Conservation (phyloP, 1,140 invertebrate species). For the Drosophila malerkotliana region DNA sequence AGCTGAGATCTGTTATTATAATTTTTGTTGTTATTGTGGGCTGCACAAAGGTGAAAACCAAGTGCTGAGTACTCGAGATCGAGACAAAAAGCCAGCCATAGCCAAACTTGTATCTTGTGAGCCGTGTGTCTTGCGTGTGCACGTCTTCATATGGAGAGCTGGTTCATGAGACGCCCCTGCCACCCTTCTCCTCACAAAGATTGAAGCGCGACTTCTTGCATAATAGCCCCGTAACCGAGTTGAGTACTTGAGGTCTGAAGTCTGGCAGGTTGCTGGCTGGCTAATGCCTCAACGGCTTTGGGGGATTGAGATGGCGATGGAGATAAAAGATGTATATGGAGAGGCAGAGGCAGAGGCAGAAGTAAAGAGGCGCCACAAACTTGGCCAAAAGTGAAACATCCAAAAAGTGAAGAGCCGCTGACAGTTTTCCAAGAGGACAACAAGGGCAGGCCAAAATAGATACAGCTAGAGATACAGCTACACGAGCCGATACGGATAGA, state of each 20-base stretch:
- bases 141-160: conserved; percentile 64
- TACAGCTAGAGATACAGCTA: conserved; percentile 50
- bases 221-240: conserved; percentile 59
- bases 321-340: conserved; percentile 28
- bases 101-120: conserved; percentile 38
- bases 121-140: conserved; percentile 43
- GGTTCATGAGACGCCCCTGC: conserved; percentile 53
- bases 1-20: conserved; percentile 3
- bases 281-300: conserved; percentile 55
- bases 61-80: conserved; percentile 55
- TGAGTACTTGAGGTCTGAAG: conserved; percentile 67
- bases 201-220: conserved; percentile 72
- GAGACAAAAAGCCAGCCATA: conserved; percentile 23
- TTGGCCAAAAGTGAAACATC: conserved; percentile 68
- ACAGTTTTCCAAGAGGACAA: conserved; percentile 70
- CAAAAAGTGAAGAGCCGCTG: conserved; percentile 58
- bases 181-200: conserved; percentile 21
- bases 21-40: conserved; percentile 29
- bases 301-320: conserved; percentile 38
- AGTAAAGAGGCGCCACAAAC: conserved; percentile 70
- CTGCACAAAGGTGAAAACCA: conserved; percentile 69
- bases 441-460: conserved; percentile 46
- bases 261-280: conserved; percentile 64
- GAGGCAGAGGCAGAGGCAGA: conserved; percentile 32
- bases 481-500: conserved; percentile 19